Conservation (phyloP, 1,140 invertebrate genomes). For the Brachionus plicatilis region DNA sequence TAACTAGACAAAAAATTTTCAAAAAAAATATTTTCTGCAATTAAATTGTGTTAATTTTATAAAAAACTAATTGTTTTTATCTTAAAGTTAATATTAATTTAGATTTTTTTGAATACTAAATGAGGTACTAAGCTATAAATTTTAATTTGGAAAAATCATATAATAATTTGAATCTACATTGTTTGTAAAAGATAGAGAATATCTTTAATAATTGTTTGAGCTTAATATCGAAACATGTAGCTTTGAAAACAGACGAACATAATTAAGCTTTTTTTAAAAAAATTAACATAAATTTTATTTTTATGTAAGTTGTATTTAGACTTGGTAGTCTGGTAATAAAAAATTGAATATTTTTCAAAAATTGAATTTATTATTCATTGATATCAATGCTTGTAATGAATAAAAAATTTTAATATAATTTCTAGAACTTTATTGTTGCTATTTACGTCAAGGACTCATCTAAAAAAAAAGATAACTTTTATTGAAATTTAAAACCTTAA, state of each 20-base stretch:
- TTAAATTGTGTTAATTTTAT: no score
- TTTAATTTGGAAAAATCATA: not conserved
- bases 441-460: no score
- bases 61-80: not conserved
- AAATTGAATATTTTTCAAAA: not conserved
- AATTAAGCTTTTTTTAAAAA: not conserved
- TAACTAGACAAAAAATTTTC: no score
- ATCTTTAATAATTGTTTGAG: not conserved
- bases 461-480: no score
- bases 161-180: not conserved
- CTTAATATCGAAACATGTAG: not conserved
- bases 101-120: not conserved
- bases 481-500: no score
- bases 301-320: not conserved
- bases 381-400: not conserved
- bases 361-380: not conserved
- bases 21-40: no score
- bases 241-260: not conserved
- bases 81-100: not conserved
- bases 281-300: not conserved
- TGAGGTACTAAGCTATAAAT: not conserved
- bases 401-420: not conserved
- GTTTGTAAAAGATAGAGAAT: not conserved
- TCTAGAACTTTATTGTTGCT: not conserved
- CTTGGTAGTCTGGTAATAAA: not conserved